phyloP scores from a whole-genome alignment of 92 coral and sea anemone species.

The Phenganax subtilis region DNA sequence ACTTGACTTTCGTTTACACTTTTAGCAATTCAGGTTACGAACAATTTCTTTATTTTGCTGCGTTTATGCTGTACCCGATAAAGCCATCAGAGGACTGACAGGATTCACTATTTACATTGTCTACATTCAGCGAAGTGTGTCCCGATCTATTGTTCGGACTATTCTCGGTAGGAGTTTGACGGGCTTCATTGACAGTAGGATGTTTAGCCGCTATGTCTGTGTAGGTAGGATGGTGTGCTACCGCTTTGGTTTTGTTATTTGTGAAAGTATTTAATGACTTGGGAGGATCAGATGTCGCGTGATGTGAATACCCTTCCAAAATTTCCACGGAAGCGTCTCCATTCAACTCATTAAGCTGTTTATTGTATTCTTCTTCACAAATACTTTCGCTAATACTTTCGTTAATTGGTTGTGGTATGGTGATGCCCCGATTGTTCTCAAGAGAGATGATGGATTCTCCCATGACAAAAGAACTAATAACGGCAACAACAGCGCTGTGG shows the following conservation, averaged over 20 bases:
- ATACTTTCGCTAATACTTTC: too few relatives aligned
- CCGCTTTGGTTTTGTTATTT: neutral
- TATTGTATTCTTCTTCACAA: too few relatives aligned
- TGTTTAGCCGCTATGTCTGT: neutral
- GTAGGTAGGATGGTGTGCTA: neutral
- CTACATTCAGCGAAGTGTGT: neutral
- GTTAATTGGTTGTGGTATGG: too few relatives aligned
- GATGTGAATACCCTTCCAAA: slow-evolving; percentile 1
- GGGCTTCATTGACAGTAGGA: neutral
- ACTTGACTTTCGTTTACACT: slow-evolving; percentile 8
- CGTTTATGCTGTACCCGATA: slow-evolving; percentile 19
- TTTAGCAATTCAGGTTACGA: slow-evolving; percentile 12
- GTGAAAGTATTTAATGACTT: neutral
- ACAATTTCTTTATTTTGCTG: slow-evolving; percentile 14
- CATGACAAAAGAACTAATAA: too few relatives aligned
- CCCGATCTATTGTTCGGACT: neutral
- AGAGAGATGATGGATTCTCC: too few relatives aligned
- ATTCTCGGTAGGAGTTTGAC: neutral
- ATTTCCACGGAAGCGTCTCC: neutral
- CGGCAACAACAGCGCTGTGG: too few relatives aligned
- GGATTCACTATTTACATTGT: neutral
- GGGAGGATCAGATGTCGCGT: neutral
- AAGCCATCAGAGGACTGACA: neutral
- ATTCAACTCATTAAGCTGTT: too few relatives aligned
- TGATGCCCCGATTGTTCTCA: too few relatives aligned